phyloP scores from a whole-genome alignment of 2,113 vertebrate genomes.

The Dasyurus viverrinus region DNA sequence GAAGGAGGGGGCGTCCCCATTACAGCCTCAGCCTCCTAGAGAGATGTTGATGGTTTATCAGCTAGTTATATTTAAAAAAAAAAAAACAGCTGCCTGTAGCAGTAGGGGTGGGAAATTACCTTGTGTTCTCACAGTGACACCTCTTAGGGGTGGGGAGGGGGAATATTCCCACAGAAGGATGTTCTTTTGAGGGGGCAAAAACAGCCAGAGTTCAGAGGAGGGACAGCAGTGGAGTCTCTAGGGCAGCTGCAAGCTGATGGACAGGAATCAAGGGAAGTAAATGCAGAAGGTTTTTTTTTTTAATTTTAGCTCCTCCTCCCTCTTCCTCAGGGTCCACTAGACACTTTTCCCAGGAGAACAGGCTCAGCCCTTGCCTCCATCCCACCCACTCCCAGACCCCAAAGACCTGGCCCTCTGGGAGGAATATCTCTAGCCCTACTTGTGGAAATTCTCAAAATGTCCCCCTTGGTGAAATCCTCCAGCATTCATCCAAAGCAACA shows the following conservation, averaged over 20 bases:
- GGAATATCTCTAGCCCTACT: neutral
- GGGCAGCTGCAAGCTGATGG: neutral
- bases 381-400: neutral
- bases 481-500: neutral
- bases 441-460: neutral
- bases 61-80: neutral
- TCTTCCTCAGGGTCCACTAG: neutral
- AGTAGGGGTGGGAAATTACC: neutral
- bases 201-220: neutral
- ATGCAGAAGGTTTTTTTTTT: neutral
- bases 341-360: neutral
- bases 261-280: neutral
- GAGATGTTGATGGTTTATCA: neutral
- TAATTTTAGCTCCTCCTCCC: neutral
- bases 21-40: neutral
- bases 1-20: neutral
- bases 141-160: neutral
- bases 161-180: neutral
- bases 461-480: neutral
- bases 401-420: neutral
- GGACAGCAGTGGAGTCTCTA: neutral
- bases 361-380: neutral
- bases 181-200: neutral
- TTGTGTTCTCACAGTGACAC: neutral
- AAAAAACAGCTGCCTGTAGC: neutral